Evolutionary conservation across 2,888 invertebrate species (phyloP), one percentile per base, ranked within the genome.

Genomic region (Rhimphoctona megacephalus): DNA sequence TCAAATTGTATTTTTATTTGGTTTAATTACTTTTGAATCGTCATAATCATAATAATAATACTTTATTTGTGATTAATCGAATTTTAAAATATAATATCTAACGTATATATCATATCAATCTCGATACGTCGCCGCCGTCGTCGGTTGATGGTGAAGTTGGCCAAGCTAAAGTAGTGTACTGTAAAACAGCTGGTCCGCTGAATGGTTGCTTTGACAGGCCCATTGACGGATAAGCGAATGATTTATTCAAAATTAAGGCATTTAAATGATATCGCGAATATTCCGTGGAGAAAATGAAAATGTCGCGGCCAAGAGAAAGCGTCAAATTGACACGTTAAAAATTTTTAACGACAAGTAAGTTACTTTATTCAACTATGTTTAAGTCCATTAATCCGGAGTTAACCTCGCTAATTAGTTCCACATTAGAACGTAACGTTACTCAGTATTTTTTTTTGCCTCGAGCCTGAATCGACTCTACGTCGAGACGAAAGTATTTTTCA

Each of bases 241-340:
- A 92, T 91, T 93, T 90, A 92, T 93, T 91, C 89, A 91, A 92
- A 91, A 91, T 92, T 91, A 88, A 91, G 89, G 90, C 92, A 90
- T 89, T 93, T 94, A 94, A 94, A 94, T 94, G 94, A 93, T 94
- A 94, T 94, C 94, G 90, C 93, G 93, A 94, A 94, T 94, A 93
- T 94, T 94, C 92, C 93, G 93, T 92, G 94, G 94, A 88, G 93
- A 94, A 91, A 93, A 93, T 93, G 94, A 94, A 90, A 94, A 94
- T 91, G 93, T 91, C 89, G 94, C 94, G 79, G 92, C 93, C 88
- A 94, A 94, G 90, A 93, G 97, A 92, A 96, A 96, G 94, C 96
- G 96, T 43, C 97, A 98, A 95, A 97, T 97, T 89, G 97, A 97
- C 92, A 97, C 97, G 7, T 94, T 98, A 89, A 97, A 97, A 95